Evolutionary conservation across 53 echinoderm and acorn worm genomes (phyloP).

Genomic region (Henricia sp.): DNA sequence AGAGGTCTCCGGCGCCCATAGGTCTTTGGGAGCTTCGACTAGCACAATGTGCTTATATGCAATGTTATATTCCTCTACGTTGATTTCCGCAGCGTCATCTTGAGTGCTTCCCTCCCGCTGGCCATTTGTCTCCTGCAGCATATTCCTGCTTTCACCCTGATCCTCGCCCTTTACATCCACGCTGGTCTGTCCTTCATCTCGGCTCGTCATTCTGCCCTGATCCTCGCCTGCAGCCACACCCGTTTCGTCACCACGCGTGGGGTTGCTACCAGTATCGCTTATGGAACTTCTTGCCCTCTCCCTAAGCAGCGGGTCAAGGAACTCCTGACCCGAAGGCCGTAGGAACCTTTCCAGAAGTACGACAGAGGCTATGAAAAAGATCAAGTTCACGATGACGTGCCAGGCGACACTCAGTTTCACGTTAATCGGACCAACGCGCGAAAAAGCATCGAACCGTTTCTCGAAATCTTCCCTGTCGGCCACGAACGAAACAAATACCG

Average conservation of each 20-base stretch:
- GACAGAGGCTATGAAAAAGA: constrained; percentile 69
- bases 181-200: not conserved
- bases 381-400: constrained; percentile 65
- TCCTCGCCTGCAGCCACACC: not conserved
- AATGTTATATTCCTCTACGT: constrained; percentile 35
- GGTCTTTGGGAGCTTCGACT: constrained; percentile 28
- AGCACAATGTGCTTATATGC: constrained; percentile 55
- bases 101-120: not conserved
- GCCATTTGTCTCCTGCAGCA: not conserved
- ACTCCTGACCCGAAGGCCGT: constrained; percentile 31
- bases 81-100: not conserved
- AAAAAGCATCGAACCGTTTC: constrained; percentile 50
- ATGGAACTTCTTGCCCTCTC: constrained; percentile 43
- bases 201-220: not conserved
- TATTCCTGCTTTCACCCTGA: not conserved
- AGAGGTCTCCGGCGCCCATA: constrained; percentile 49
- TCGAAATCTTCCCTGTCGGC: constrained; percentile 49
- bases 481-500: constrained; percentile 67
- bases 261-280: not conserved
- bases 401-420: constrained; percentile 33
- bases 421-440: constrained; percentile 57
- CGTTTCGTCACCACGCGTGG: not conserved
- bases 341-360: constrained; percentile 71
- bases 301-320: constrained; percentile 57
- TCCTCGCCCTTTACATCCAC: not conserved